These are phyloP conservation scores for Lycophotia porphyrea DNA, from an alignment of 2,888 invertebrate species.

Conservation along the genomic window DNA sequence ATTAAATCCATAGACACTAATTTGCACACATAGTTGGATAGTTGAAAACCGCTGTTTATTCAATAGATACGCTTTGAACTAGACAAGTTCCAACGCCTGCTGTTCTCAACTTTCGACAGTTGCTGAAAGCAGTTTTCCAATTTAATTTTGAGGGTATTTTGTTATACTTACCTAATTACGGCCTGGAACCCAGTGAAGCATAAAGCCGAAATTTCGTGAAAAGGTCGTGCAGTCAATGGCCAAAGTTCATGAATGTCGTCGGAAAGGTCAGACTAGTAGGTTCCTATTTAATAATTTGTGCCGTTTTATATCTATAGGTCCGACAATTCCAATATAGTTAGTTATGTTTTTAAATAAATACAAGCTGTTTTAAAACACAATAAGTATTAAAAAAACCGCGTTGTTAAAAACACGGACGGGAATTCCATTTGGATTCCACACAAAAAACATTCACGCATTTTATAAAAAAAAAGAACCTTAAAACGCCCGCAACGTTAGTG, in stretches of 20 bases:
- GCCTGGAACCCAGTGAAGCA: constrained; percentile 34
- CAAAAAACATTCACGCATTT: constrained; percentile 16
- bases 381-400: background rate
- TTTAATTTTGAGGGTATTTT: constrained; percentile 64
- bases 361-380: constrained; percentile 1
- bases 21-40: constrained; percentile 65
- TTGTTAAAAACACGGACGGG: background rate
- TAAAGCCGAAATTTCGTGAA: constrained; percentile 34
- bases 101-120: constrained; percentile 38
- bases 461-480: constrained; percentile 6
- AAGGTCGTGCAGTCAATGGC: constrained; percentile 47
- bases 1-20: constrained; percentile 66
- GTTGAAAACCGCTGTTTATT: constrained; percentile 63
- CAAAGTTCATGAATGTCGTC: constrained; percentile 49
- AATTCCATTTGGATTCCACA: constrained; percentile 16
- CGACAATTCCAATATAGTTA: background rate
- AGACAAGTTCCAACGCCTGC: constrained; percentile 36
- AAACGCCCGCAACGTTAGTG: background rate
- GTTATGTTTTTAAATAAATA: constrained; percentile 1
- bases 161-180: constrained; percentile 52
- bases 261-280: constrained; percentile 14
- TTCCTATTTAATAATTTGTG: constrained; percentile 8
- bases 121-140: constrained; percentile 53
- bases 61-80: constrained; percentile 56
- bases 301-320: background rate